phyloP scores from a whole-genome alignment of 2,888 invertebrate species.

The Psococerastis gibbosa region DNA sequence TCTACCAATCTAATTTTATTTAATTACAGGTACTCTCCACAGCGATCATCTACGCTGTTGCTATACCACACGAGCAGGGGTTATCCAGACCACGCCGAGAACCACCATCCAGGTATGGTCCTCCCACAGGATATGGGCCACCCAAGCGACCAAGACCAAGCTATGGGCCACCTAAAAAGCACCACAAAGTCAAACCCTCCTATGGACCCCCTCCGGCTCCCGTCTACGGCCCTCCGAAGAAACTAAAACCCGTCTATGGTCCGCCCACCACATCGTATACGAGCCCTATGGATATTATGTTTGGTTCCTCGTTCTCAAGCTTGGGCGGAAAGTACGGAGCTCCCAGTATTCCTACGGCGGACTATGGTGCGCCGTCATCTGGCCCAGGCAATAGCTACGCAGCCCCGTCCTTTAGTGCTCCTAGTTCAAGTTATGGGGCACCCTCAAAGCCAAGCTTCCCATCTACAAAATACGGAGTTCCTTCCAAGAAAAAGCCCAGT shows the following conservation, averaged over 20 bases:
- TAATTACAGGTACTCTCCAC: neutral
- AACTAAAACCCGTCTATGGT: slow-evolving; percentile 18
- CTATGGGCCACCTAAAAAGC: slow-evolving; percentile 16
- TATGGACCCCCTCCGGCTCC: slow-evolving; percentile 21
- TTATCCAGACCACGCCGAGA: slow-evolving; percentile 23
- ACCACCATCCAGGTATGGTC: slow-evolving; percentile 20
- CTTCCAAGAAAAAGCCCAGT: neutral
- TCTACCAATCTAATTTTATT: too few species aligned
- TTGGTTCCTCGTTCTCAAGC: slow-evolving; percentile 5
- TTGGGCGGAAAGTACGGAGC: slow-evolving; percentile 12
- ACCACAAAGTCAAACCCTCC: slow-evolving; percentile 18
- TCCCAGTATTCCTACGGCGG: slow-evolving; percentile 13
- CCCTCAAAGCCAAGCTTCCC: slow-evolving; percentile 12
- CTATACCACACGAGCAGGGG: slow-evolving; percentile 7
- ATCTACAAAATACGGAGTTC: neutral
- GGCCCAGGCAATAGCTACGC: slow-evolving; percentile 3
- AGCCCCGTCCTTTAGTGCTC: slow-evolving; percentile 9
- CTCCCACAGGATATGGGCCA: slow-evolving; percentile 14
- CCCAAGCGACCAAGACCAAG: slow-evolving; percentile 13
- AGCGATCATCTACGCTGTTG: neutral
- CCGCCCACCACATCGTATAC: slow-evolving; percentile 18
- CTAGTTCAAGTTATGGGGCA: slow-evolving; percentile 14
- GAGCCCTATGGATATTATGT: slow-evolving; percentile 9
- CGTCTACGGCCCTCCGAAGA: slow-evolving; percentile 19
- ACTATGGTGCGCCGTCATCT: slow-evolving; percentile 13